A percentile compares a stretch with the other conserved stretches of the same genome.
Conservation (phyloP, 2,888 invertebrate species). For the Rutpela maculata region DNA sequence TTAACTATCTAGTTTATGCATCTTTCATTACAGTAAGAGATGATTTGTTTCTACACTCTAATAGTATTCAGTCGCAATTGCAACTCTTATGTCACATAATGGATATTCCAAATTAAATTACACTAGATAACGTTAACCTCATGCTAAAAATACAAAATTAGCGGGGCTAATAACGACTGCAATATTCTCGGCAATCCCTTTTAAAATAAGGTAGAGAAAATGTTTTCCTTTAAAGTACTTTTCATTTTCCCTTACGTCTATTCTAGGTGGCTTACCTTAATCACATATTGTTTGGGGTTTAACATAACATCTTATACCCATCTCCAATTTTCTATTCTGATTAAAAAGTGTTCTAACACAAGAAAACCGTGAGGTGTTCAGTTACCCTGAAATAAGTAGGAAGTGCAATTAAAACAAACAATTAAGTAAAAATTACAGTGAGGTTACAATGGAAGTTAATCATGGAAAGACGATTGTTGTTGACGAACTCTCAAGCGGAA, state of each 20-base stretch:
- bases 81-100: not conserved
- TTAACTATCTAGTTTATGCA: too few species aligned
- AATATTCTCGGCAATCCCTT: slow-evolving; percentile 8
- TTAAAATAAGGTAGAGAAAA: slow-evolving; percentile 26
- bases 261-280: slow-evolving; percentile 24
- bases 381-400: slow-evolving; percentile 2
- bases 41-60: not conserved
- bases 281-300: slow-evolving; percentile 21
- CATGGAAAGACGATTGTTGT: slow-evolving; percentile 55
- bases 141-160: slow-evolving; percentile 15
- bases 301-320: slow-evolving; percentile 7
- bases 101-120: slow-evolving; percentile 16
- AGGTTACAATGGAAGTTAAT: slow-evolving; percentile 53
- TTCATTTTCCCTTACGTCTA: slow-evolving; percentile 28
- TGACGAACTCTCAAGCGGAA: slow-evolving; percentile 55
- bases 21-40: not conserved
- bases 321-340: slow-evolving; percentile 27
- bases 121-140: slow-evolving; percentile 1
- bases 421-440: slow-evolving; percentile 43
- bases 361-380: slow-evolving; percentile 18
- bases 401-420: slow-evolving; percentile 40
- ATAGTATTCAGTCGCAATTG: not conserved
- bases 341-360: slow-evolving; percentile 21
- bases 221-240: slow-evolving; percentile 20
- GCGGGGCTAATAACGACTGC: not conserved